A percentile compares a stretch with the other conserved stretches of the same genome.
phyloP scores from a whole-genome alignment of 2,888 invertebrate genomes.

The Mythimna lalbum region DNA sequence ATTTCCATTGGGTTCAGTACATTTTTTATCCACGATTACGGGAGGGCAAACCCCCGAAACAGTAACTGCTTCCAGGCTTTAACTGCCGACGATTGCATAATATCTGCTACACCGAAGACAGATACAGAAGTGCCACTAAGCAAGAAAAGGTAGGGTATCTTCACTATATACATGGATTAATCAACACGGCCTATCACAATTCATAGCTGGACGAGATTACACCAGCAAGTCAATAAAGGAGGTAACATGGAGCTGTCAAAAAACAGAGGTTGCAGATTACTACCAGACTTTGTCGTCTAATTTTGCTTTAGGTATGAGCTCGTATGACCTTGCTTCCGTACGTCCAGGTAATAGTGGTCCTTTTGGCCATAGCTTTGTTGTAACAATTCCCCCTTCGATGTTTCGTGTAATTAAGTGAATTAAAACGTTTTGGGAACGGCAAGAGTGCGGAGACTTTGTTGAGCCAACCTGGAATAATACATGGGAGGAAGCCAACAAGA shows the following conservation, averaged over 20 bases:
- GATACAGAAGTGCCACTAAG: constrained; percentile 17
- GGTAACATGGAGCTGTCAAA: background rate
- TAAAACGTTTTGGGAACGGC: constrained; percentile 47
- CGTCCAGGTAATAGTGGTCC: background rate
- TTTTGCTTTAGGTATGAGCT: background rate
- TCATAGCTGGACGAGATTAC: constrained; percentile 1
- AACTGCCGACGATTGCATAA: constrained; percentile 57
- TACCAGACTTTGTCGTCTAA: background rate
- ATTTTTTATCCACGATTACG: constrained; percentile 47
- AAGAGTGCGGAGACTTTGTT: constrained; percentile 33
- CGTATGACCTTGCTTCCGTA: background rate
- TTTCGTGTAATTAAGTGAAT: constrained; percentile 50
- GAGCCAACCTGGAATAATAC: constrained; percentile 25
- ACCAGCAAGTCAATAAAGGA: background rate
- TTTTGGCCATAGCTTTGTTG: constrained; percentile 21
- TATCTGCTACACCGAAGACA: background rate
- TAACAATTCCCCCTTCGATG: constrained; percentile 16
- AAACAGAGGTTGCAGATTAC: background rate
- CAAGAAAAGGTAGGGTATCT: background rate
- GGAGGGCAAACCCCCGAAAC: constrained; percentile 27
- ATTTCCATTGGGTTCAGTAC: constrained; percentile 30
- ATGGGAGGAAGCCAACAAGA: constrained; percentile 6
- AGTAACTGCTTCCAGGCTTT: constrained; percentile 48
- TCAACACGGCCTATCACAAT: background rate
- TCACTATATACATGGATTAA: background rate